These are phyloP conservation scores for Rhyacichthys aspro DNA, from an alignment of 2,797 vertebrate species.

Conservation along the genomic window DNA sequence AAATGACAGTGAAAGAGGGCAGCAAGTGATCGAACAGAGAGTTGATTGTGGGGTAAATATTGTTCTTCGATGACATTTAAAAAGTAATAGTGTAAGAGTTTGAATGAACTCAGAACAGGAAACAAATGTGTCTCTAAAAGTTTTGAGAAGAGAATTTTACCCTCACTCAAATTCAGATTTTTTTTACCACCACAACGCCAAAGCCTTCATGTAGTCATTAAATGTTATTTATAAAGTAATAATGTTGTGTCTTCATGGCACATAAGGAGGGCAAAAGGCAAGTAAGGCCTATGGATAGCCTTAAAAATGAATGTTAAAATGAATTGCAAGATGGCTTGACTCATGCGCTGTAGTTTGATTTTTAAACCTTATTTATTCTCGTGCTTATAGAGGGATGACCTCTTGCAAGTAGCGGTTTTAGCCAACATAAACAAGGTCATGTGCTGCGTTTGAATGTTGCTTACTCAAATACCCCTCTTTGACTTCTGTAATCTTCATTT, in stretches of 20 bases:
- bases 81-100: neutral
- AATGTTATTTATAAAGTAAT: no score
- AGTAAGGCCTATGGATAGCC: no score
- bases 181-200: no score
- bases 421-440: neutral
- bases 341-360: neutral
- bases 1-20: constrained; percentile 60
- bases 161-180: no score
- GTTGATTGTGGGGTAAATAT: constrained; percentile 50
- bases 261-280: no score
- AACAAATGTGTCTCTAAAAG: no score
- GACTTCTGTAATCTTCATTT: constrained; percentile 20
- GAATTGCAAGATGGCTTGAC: no score
- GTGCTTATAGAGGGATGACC: neutral
- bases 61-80: constrained; percentile 33
- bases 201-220: no score
- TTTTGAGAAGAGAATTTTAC: no score
- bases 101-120: neutral
- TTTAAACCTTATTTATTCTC: neutral
- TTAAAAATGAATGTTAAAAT: no score
- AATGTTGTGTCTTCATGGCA: neutral
- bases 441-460: neutral
- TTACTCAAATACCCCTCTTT: constrained; percentile 28
- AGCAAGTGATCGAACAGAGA: constrained; percentile 65
- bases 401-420: neutral